phyloP scores from a whole-genome alignment of 2,888 invertebrate species.

The Drosophila rubida region DNA sequence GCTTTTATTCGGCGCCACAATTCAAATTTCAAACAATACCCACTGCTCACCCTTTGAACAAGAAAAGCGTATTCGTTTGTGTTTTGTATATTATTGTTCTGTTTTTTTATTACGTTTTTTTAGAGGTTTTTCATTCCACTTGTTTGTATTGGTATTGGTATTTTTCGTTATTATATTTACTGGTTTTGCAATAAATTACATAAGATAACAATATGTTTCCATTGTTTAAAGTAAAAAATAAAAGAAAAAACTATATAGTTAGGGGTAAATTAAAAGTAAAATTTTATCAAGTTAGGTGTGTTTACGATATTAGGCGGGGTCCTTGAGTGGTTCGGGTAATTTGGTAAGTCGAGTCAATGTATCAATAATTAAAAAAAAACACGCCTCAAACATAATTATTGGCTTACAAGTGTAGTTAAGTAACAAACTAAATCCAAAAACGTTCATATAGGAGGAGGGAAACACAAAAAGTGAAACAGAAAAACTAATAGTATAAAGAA shows the following conservation, averaged over 20 bases:
- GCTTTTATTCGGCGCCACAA: background rate
- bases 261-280: conserved; percentile 70
- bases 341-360: conserved; percentile 45
- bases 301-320: conserved; percentile 48
- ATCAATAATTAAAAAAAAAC: conserved; percentile 10
- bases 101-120: conserved; percentile 66
- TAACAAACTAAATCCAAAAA: conserved; percentile 50
- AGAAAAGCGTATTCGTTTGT: background rate
- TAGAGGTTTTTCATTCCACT: conserved; percentile 60
- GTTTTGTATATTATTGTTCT: conserved; percentile 73
- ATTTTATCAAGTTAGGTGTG: conserved; percentile 59
- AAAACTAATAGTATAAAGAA: background rate
- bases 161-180: conserved; percentile 65
- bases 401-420: conserved; percentile 61
- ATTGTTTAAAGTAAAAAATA: conserved; percentile 55
- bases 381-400: conserved; percentile 37
- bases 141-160: conserved; percentile 55
- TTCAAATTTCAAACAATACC: background rate
- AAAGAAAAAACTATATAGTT: conserved; percentile 55
- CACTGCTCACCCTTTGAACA: background rate
- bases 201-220: conserved; percentile 62
- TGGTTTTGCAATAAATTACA: conserved; percentile 78
- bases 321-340: conserved; percentile 35
- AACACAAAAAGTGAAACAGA: conserved; percentile 11
- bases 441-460: conserved; percentile 10